phyloP scores from a whole-genome alignment of 1,140 invertebrate species.

The Drosophila sturtevanti region DNA sequence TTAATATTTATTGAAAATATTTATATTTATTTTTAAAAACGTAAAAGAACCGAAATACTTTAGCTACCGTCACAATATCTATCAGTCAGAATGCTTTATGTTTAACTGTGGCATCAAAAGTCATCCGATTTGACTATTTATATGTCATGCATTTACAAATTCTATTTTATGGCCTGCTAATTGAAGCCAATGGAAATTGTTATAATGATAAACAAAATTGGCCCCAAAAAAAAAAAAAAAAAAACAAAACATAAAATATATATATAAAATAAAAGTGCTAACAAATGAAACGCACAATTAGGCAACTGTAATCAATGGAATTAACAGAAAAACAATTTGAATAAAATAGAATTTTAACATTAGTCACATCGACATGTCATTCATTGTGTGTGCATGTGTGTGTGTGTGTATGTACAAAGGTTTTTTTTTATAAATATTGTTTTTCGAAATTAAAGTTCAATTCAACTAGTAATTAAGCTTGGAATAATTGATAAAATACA shows the following conservation, averaged over 20 bases:
- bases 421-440: constrained; percentile 3
- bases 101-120: constrained; percentile 51
- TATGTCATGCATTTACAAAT: constrained; percentile 42
- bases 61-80: constrained; percentile 38
- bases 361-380: not conserved
- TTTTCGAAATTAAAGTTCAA: constrained; percentile 3
- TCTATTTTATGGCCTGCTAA: constrained; percentile 52
- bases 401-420: not conserved
- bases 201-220: constrained; percentile 20
- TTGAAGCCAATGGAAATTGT: constrained; percentile 50
- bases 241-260: constrained; percentile 6
- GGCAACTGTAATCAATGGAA: constrained; percentile 31
- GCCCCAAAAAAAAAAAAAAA: not conserved
- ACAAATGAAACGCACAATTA: constrained; percentile 33
- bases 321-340: not conserved
- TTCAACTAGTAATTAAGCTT: not conserved
- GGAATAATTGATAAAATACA: not conserved
- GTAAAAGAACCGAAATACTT: constrained; percentile 7
- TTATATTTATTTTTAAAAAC: constrained; percentile 41
- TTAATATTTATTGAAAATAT: constrained; percentile 37
- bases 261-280: constrained; percentile 23
- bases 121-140: constrained; percentile 52
- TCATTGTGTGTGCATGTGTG: not conserved
- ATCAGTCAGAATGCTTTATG: constrained; percentile 34
- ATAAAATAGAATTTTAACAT: not conserved